Conservation (phyloP, 2,113 vertebrate species). For the Acinonyx jubatus region DNA sequence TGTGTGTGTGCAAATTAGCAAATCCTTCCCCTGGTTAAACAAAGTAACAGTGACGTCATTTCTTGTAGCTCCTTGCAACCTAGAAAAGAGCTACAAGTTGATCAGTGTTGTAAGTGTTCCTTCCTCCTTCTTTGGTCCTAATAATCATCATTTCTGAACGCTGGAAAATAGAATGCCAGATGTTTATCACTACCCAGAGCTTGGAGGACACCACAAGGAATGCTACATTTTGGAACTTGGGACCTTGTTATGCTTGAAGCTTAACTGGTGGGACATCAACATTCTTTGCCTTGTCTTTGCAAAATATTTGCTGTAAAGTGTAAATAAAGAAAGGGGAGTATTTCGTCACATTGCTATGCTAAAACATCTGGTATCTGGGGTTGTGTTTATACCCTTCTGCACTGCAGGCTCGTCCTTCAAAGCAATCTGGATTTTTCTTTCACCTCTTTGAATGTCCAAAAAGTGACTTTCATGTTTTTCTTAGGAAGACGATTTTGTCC, state of each 20-base stretch:
- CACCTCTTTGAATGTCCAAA: slow-evolving; percentile 64
- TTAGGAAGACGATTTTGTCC: slow-evolving; percentile 68
- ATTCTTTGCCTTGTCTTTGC: slow-evolving; percentile 76
- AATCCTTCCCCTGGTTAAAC: not conserved
- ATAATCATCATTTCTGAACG: slow-evolving; percentile 23
- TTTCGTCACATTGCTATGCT: slow-evolving; percentile 71
- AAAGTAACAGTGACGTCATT: not conserved
- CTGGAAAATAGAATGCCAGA: slow-evolving; percentile 55
- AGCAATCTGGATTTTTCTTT: slow-evolving; percentile 73
- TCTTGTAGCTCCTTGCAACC: not conserved
- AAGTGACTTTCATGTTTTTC: slow-evolving; percentile 69
- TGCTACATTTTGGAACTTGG: slow-evolving; percentile 70
- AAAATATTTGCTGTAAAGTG: slow-evolving; percentile 84
- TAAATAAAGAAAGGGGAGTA: slow-evolving; percentile 81
- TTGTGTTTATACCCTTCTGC: slow-evolving; percentile 76
- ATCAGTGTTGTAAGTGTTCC: not conserved
- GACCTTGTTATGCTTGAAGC: slow-evolving; percentile 71
- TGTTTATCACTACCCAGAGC: slow-evolving; percentile 35
- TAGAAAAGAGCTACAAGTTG: not conserved
- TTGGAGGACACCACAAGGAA: slow-evolving; percentile 48
- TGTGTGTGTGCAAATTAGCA: not conserved
- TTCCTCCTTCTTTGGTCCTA: not conserved
- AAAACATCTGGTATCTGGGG: slow-evolving; percentile 78
- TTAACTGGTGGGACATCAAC: slow-evolving; percentile 78
- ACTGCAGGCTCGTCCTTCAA: slow-evolving; percentile 72